Conservation (phyloP, 1,140 invertebrate genomes). For the Akabosia matsudoensis region DNA sequence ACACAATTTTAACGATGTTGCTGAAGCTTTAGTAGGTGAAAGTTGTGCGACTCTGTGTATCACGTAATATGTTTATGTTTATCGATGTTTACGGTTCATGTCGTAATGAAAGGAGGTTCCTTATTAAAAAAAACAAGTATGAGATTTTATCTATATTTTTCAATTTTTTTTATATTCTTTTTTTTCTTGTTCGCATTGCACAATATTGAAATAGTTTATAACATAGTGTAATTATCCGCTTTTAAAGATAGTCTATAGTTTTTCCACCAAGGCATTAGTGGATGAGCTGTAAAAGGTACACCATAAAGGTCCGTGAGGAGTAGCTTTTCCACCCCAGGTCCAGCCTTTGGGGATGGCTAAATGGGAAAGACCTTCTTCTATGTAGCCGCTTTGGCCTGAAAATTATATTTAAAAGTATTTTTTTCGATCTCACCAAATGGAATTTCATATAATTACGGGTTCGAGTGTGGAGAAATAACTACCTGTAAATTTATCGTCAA, state of each 20-base stretch:
- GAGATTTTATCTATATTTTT: background rate
- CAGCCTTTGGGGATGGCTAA: conserved; percentile 76
- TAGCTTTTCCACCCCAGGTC: conserved; percentile 73
- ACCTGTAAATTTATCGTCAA: conserved; percentile 39
- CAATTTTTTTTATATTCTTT: background rate
- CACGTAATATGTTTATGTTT: too few species aligned
- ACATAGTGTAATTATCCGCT: too few species aligned
- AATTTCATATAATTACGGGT: conserved; percentile 35
- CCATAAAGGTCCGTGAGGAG: conserved; percentile 70
- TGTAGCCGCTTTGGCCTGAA: conserved; percentile 61
- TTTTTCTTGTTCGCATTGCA: background rate
- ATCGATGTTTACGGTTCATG: too few species aligned
- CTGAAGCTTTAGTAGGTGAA: too few species aligned
- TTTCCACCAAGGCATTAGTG: background rate
- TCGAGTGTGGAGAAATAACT: too few species aligned
- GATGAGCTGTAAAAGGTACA: conserved; percentile 52
- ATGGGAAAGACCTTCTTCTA: conserved; percentile 66
- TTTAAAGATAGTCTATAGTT: background rate
- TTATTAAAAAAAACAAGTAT: background rate
- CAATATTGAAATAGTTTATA: too few species aligned
- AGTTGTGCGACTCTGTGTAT: too few species aligned
- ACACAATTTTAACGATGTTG: too few species aligned
- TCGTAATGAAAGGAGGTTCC: too few species aligned
- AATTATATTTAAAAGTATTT: conserved; percentile 1
- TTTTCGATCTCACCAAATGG: too few species aligned